phyloP scores from a whole-genome alignment of 1,140 invertebrate species.

The Drosophila yakuba region DNA sequence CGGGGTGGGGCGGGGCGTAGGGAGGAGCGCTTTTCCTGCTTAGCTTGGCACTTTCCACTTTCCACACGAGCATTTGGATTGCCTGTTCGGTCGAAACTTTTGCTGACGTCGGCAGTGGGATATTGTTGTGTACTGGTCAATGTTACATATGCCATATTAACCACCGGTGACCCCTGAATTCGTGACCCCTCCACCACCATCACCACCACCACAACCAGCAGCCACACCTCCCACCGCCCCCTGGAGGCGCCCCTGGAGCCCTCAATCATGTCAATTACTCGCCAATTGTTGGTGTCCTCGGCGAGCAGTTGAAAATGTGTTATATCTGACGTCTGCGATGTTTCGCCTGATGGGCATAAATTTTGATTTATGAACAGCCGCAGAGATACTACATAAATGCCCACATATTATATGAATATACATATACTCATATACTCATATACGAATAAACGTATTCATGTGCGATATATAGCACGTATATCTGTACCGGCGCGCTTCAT shows the following conservation, averaged over 20 bases:
- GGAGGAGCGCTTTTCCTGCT: slow-evolving; percentile 46
- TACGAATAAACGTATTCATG: neutral
- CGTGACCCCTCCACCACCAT: neutral
- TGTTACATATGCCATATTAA: slow-evolving; percentile 61
- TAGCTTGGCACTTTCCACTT: slow-evolving; percentile 59
- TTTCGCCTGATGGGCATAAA: slow-evolving; percentile 63
- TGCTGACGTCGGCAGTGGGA: slow-evolving; percentile 60
- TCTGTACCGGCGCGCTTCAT: slow-evolving; percentile 56
- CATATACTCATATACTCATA: neutral
- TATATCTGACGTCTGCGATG: slow-evolving; percentile 55
- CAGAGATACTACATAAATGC: slow-evolving; percentile 23
- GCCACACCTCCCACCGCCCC: too few relatives aligned
- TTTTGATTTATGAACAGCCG: slow-evolving; percentile 70
- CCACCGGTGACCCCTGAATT: slow-evolving; percentile 8
- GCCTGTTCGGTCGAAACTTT: slow-evolving; percentile 44
- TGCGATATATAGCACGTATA: slow-evolving; percentile 2
- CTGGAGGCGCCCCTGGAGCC: neutral
- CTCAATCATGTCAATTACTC: slow-evolving; percentile 62
- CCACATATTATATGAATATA: slow-evolving; percentile 8
- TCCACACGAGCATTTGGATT: slow-evolving; percentile 26
- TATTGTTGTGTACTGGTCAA: slow-evolving; percentile 40
- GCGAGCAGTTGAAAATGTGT: slow-evolving; percentile 59
- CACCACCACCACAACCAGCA: neutral
- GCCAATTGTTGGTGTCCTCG: slow-evolving; percentile 58
- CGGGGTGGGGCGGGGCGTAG: too few relatives aligned